Percentiles rank a stretch among this genome's conserved stretches.
These are phyloP conservation scores for Poecilia velifera DNA, from an alignment of 2,797 vertebrate species.

Conservation along the genomic window DNA sequence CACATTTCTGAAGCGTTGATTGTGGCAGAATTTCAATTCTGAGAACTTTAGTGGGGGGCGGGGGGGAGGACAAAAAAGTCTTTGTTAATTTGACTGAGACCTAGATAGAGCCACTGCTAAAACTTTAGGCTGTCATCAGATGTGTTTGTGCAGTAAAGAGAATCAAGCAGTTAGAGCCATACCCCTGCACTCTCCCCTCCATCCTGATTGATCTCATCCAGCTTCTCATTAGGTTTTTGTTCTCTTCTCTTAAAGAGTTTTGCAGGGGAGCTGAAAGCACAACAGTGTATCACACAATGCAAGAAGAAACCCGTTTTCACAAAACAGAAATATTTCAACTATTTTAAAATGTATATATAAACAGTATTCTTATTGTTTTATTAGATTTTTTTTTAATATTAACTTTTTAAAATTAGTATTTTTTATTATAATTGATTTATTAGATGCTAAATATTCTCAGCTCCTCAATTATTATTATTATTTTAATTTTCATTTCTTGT, in stretches of 20 bases:
- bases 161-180: slow-evolving; percentile 14
- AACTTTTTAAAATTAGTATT: background rate
- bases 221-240: background rate
- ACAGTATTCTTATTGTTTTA: too few relatives aligned
- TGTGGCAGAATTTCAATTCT: background rate
- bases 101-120: background rate
- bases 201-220: slow-evolving; percentile 3
- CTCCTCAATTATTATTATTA: background rate
- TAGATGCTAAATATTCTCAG: background rate
- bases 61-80: background rate
- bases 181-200: background rate
- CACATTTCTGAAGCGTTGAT: background rate
- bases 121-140: slow-evolving; percentile 4
- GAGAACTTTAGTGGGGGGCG: too few relatives aligned
- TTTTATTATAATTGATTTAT: background rate
- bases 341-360: background rate
- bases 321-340: background rate
- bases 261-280: slow-evolving; percentile 3
- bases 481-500: background rate
- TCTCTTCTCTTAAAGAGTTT: slow-evolving; percentile 7
- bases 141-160: background rate
- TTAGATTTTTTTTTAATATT: too few relatives aligned
- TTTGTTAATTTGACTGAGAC: background rate
- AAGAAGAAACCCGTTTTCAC: background rate
- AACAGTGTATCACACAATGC: background rate